Percentiles rank a stretch among this genome's conserved stretches.
Evolutionary conservation across 2,888 invertebrate species (phyloP).

Genomic region (Coelogynopora nodosa): DNA sequence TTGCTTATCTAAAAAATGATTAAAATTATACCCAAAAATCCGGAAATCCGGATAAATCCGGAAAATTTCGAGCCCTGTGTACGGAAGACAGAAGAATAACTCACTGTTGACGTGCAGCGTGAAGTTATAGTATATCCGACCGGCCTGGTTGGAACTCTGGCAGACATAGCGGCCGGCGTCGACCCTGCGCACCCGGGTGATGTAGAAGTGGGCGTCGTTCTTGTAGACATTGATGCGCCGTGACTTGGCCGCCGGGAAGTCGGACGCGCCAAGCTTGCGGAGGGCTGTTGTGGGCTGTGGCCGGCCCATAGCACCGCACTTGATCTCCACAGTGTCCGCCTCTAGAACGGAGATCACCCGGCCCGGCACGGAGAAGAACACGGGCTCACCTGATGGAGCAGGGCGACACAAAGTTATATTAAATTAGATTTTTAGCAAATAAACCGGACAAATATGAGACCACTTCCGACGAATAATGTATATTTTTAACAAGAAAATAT

Average conservation of each 20-base stretch:
- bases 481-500: too few relatives aligned
- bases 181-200: slow-evolving; percentile 18
- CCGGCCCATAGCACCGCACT: slow-evolving; percentile 21
- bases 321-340: slow-evolving; percentile 38
- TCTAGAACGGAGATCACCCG: slow-evolving; percentile 14
- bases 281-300: slow-evolving; percentile 36
- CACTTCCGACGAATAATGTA: too few relatives aligned
- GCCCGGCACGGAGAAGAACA: not conserved
- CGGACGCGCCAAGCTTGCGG: slow-evolving; percentile 10
- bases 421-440: too few relatives aligned
- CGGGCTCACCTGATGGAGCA: not conserved
- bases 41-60: not conserved
- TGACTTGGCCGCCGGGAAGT: slow-evolving; percentile 36
- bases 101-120: slow-evolving; percentile 40
- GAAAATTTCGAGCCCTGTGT: not conserved
- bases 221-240: slow-evolving; percentile 36
- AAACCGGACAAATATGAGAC: too few relatives aligned
- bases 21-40: not conserved
- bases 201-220: slow-evolving; percentile 37
- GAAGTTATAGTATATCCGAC: slow-evolving; percentile 36
- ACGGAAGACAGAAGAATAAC: not conserved
- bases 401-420: too few relatives aligned
- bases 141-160: slow-evolving; percentile 31
- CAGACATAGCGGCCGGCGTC: slow-evolving; percentile 39
- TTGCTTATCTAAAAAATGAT: too few relatives aligned